Conservation (phyloP, 2,888 invertebrate species). For the Xestia rhomboidea region DNA sequence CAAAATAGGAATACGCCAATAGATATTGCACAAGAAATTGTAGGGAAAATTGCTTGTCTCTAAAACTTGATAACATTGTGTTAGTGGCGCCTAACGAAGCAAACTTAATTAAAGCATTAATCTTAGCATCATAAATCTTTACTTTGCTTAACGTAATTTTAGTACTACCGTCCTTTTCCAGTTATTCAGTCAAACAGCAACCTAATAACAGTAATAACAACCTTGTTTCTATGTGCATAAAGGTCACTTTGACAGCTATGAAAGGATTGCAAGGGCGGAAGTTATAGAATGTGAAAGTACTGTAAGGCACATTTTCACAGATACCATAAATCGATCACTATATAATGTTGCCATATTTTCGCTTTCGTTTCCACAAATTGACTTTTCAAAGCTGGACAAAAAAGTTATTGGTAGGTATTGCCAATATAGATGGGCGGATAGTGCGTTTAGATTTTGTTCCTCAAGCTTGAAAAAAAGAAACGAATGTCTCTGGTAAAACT, state of each 20-base stretch:
- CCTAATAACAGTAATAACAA: neutral
- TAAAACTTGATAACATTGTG: slow-evolving; percentile 33
- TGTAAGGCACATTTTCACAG: neutral
- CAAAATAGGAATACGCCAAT: slow-evolving; percentile 1
- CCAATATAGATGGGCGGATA: neutral
- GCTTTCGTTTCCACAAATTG: neutral
- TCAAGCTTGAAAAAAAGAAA: neutral
- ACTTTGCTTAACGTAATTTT: neutral
- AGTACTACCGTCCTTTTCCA: neutral
- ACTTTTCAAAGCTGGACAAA: neutral
- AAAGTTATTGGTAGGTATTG: neutral
- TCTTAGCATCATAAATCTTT: slow-evolving; percentile 7
- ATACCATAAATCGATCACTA: neutral
- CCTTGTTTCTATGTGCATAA: neutral
- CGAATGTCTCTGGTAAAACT: neutral
- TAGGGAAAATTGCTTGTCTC: slow-evolving; percentile 6
- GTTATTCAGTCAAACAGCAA: neutral
- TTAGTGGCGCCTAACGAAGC: slow-evolving; percentile 18
- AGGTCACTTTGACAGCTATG: neutral
- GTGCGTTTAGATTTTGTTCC: neutral
- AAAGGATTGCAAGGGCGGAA: neutral
- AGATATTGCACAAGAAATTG: slow-evolving; percentile 3
- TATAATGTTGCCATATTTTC: neutral
- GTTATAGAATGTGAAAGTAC: neutral
- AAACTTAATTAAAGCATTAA: slow-evolving; percentile 37